A percentile compares a stretch with the other conserved stretches of the same genome.
Evolutionary conservation across 2,113 vertebrate species (phyloP).

Genomic region (Damaliscus lunatus): DNA sequence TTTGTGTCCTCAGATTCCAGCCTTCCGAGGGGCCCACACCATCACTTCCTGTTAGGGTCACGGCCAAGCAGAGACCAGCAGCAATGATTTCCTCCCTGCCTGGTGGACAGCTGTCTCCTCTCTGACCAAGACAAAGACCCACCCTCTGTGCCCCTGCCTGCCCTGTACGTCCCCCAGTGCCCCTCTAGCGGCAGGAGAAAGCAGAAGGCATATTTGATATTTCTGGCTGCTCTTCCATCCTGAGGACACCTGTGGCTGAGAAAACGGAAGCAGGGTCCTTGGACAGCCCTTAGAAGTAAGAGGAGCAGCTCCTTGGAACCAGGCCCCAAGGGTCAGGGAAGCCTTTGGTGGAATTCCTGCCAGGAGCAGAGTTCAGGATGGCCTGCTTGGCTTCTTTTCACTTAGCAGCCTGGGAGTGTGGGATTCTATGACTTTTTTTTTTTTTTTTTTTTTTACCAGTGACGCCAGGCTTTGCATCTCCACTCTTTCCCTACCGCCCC

Average conservation of each 20-base stretch:
- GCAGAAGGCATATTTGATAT: not conserved
- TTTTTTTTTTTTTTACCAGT: not conserved
- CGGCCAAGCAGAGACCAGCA: not conserved
- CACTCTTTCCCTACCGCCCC: no score
- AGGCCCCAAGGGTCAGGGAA: not conserved
- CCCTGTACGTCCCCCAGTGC: fast-evolving
- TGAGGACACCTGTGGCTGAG: not conserved
- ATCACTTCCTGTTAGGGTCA: slow-evolving; percentile 49
- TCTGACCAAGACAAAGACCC: not conserved
- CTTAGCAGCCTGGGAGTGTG: not conserved
- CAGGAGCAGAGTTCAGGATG: not conserved
- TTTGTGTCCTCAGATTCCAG: not conserved
- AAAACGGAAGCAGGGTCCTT: not conserved
- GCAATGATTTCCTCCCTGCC: not conserved
- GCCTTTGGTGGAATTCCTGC: not conserved
- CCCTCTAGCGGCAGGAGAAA: not conserved
- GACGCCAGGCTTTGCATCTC: no score
- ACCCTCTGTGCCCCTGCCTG: not conserved
- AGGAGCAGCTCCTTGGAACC: not conserved
- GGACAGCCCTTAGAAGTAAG: not conserved
- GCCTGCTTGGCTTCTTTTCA: not conserved
- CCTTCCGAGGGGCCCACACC: not conserved
- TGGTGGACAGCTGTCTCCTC: not conserved
- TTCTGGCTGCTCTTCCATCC: not conserved
- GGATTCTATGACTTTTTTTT: not conserved